Conservation (phyloP, 2,113 vertebrate species). For the Hydrochoerus hydrochaeris region DNA sequence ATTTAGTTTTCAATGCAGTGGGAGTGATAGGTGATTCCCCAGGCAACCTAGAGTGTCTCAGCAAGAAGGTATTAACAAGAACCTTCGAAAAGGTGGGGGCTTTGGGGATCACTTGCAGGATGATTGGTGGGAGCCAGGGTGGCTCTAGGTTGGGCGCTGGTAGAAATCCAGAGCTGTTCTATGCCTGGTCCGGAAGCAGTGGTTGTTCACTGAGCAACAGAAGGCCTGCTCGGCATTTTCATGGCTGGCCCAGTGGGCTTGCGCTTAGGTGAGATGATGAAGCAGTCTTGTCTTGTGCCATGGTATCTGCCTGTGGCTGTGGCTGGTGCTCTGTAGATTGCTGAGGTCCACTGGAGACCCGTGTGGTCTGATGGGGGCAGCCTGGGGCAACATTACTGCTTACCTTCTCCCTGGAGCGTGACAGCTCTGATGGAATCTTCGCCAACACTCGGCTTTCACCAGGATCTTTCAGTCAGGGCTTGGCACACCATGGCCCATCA, state of each 20-base stretch:
- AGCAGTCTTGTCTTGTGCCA: too few relatives aligned
- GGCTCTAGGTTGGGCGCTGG: too few relatives aligned
- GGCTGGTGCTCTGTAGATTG: background rate
- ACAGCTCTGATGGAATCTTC: background rate
- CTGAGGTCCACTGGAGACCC: background rate
- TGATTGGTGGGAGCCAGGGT: background rate
- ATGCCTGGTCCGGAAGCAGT: background rate
- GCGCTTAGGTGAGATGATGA: background rate
- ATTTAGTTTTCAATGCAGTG: too few relatives aligned
- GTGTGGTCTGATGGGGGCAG: too few relatives aligned
- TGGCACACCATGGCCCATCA: background rate
- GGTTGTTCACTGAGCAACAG: background rate
- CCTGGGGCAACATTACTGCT: background rate
- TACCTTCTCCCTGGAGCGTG: background rate
- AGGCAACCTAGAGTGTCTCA: accelerated
- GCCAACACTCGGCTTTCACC: background rate
- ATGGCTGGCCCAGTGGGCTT: background rate
- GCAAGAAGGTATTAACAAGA: background rate
- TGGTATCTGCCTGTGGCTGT: background rate
- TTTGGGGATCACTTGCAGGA: background rate
- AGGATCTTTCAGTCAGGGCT: background rate
- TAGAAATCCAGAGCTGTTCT: background rate
- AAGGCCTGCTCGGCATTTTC: background rate
- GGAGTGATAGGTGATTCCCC: accelerated
- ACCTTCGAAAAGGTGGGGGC: background rate